These are phyloP conservation scores for Syngnathus floridae DNA, from an alignment of 2,113 vertebrate genomes.

Conservation along the genomic window DNA sequence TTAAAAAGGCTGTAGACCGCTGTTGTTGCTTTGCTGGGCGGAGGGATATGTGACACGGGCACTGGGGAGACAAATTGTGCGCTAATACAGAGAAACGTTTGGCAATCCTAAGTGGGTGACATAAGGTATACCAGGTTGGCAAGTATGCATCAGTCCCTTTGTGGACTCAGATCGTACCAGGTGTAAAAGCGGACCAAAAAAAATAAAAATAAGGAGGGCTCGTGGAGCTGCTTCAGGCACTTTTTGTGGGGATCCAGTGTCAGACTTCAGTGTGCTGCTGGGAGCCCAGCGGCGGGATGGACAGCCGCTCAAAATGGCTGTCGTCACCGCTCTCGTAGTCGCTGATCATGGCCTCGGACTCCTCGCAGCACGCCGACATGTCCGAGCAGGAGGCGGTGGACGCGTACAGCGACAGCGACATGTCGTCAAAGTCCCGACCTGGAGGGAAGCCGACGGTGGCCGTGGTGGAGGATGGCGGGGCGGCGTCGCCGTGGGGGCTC, in stretches of 20 bases:
- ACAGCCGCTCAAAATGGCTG: slow-evolving; percentile 79
- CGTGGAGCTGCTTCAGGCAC: slow-evolving; percentile 84
- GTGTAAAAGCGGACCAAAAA: not conserved
- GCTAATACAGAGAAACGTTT: not conserved
- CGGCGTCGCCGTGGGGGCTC: slow-evolving; percentile 68
- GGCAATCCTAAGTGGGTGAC: not conserved
- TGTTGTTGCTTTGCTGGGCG: too few relatives aligned
- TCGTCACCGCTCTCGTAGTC: slow-evolving; percentile 97
- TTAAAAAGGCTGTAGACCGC: too few relatives aligned
- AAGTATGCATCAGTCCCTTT: not conserved
- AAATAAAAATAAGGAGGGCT: slow-evolving; percentile 16
- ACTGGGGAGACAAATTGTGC: not conserved
- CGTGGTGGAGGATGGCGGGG: slow-evolving; percentile 56
- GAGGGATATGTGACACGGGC: too few relatives aligned
- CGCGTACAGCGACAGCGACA: slow-evolving; percentile 87
- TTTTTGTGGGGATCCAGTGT: slow-evolving; percentile 80
- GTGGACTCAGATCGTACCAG: not conserved
- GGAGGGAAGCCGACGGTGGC: slow-evolving; percentile 68
- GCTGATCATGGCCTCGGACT: slow-evolving; percentile 93
- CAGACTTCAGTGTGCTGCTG: slow-evolving; percentile 98
- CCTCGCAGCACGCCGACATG: slow-evolving; percentile 91
- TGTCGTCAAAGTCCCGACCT: slow-evolving; percentile 83
- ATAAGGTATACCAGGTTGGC: not conserved
- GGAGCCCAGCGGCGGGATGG: slow-evolving; percentile 81
- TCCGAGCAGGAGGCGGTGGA: slow-evolving; percentile 95